phyloP scores from a whole-genome alignment of 1,140 invertebrate species.

The Drosophila varians region DNA sequence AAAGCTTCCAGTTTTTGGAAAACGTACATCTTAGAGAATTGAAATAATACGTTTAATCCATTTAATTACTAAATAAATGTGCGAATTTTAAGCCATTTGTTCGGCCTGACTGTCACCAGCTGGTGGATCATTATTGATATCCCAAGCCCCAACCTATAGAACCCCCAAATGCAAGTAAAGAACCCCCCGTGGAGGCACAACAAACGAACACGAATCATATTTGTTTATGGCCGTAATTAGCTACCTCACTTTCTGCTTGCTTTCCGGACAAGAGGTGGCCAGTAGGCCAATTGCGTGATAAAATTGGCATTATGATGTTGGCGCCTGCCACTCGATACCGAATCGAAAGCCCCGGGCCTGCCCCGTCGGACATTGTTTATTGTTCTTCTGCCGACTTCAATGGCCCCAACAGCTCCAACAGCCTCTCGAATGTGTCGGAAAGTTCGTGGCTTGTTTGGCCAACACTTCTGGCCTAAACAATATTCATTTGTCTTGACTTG shows the following conservation, averaged over 20 bases:
- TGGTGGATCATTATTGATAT: conserved; percentile 4
- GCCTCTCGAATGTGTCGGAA: neutral
- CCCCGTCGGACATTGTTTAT: conserved; percentile 2
- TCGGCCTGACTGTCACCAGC: no score
- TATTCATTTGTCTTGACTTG: neutral
- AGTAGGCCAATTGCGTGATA: conserved; percentile 13
- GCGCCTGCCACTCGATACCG: conserved; percentile 11
- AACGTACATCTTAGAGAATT: no score
- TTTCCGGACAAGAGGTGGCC: neutral
- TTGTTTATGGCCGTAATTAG: conserved; percentile 28
- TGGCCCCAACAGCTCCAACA: neutral
- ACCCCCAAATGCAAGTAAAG: no score
- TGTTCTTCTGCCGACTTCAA: conserved; percentile 2
- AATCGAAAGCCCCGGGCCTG: conserved; percentile 3
- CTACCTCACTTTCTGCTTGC: neutral
- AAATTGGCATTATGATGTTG: conserved; percentile 35
- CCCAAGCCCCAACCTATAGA: no score
- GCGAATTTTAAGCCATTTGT: no score
- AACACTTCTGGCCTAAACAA: neutral
- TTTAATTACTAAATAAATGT: no score
- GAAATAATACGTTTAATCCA: no score
- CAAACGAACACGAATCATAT: neutral
- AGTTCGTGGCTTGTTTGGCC: conserved; percentile 2
- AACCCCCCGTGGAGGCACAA: neutral
- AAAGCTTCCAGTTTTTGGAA: no score